Percentiles rank a stretch among this genome's conserved stretches.
phyloP scores from a whole-genome alignment of 2,113 vertebrate species.

The Protobothrops mucrosquamatus region DNA sequence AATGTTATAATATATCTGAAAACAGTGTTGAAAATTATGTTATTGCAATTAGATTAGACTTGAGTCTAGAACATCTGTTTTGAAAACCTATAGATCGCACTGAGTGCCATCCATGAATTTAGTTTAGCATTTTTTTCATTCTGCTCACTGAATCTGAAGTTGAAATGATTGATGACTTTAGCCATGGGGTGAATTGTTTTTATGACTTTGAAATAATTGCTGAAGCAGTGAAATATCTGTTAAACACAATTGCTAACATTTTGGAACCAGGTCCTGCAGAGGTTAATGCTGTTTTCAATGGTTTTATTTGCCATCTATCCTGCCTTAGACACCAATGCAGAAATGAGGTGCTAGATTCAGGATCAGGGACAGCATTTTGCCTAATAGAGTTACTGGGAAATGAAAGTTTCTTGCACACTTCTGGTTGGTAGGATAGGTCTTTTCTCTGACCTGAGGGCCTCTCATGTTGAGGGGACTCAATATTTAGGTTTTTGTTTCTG shows the following conservation, averaged over 20 bases:
- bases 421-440: not conserved
- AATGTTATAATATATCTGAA: not conserved
- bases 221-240: not conserved
- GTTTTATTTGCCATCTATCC: not conserved
- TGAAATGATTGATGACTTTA: not conserved
- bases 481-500: not conserved
- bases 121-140: not conserved
- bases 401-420: not conserved
- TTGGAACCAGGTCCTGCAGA: not conserved
- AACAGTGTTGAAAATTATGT: not conserved
- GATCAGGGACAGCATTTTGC: not conserved
- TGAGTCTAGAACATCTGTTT: not conserved
- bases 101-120: not conserved
- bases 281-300: not conserved
- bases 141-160: not conserved
- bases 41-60: not conserved
- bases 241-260: not conserved
- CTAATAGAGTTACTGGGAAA: not conserved
- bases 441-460: not conserved
- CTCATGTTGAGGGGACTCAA: not conserved
- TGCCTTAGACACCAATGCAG: not conserved
- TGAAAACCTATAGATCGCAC: not conserved
- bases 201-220: not conserved
- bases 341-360: not conserved
- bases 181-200: not conserved